phyloP scores from a whole-genome alignment of 1,140 invertebrate species.

The Drosophila santomea region DNA sequence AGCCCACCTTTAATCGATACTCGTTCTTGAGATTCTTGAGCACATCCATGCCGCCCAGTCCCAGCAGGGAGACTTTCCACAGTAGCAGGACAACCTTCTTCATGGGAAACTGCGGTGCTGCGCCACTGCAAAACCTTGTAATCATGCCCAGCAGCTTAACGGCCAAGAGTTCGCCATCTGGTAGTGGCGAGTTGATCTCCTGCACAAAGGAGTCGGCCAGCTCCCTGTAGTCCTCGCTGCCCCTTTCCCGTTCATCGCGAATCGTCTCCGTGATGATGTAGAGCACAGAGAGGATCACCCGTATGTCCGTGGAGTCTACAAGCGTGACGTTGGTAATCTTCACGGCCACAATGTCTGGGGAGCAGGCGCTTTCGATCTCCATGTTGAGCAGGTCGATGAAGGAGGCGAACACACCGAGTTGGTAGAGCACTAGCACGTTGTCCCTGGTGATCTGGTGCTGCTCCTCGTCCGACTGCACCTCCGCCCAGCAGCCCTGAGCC shows the following conservation, averaged over 20 bases:
- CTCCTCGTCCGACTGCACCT: constrained; percentile 95
- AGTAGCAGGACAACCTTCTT: constrained; percentile 98
- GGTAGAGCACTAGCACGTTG: constrained; percentile 95
- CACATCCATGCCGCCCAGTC: constrained; percentile 94
- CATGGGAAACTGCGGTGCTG: constrained; percentile 98
- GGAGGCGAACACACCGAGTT: constrained; percentile 94
- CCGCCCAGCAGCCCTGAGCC: constrained; percentile 96
- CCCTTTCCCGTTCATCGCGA: constrained; percentile 88
- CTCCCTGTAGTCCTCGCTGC: constrained; percentile 89
- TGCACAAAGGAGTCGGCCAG: constrained; percentile 91
- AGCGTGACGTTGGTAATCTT: constrained; percentile 94
- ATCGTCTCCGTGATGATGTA: constrained; percentile 97
- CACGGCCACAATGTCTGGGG: constrained; percentile 90
- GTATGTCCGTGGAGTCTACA: constrained; percentile 95
- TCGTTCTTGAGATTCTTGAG: constrained; percentile 91
- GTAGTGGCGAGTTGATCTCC: constrained; percentile 90
- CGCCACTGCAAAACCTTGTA: constrained; percentile 96
- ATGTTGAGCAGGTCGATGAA: constrained; percentile 97
- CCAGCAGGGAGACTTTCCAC: constrained; percentile 97
- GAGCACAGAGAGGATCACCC: constrained; percentile 95
- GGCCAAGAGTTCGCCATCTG: constrained; percentile 94
- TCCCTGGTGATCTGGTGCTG: constrained; percentile 92
- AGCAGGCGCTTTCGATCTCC: constrained; percentile 93
- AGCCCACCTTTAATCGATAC: constrained; percentile 89
- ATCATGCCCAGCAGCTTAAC: constrained; percentile 97